Evolutionary conservation across 2,888 invertebrate species (phyloP), one percentile per base, ranked within the genome.

Genomic region (Papilio gigon): DNA sequence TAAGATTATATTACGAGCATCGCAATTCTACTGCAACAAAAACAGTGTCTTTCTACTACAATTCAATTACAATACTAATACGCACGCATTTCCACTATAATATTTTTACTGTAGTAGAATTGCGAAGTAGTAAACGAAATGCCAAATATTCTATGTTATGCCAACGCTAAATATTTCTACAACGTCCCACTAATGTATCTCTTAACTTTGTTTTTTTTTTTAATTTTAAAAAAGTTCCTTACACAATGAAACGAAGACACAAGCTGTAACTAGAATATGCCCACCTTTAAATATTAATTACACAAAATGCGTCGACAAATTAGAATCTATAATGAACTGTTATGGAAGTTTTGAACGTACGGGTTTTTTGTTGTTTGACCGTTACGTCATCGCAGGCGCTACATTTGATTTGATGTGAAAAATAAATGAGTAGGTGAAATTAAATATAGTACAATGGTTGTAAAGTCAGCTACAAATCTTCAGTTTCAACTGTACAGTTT

Each of bases 201-300:
- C n/a, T 40, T 5, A 1, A 5, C n/a, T 40, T 40, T 40, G 40
- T n/a, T 40, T 17, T 1, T 14, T n/a, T 17, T n/a, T 40, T 40
- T 5, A 0, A 44, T 6, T 44, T 20, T 17, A 17, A 20, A 44
- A 17, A 44, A 44, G 20, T 11, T 44, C 4, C 3, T 20, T 3
- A 22, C 14, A n/a, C 6, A 33, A 53, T 67, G 11, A 11, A 47
- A 33, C 25, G 11, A 30, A 58, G 56, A 42, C 27, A 37, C 62
- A 62, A 63, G 17, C 27, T 50, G 17, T 27, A 47, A 50, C 30
- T 33, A 22, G 30, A 56, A 27, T 42, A 61, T 25, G 35, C 14
- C 50, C 50, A 61, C 60, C 33, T 61, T 65, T 50, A 20, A 27
- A 5, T 20, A 40, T 62, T 62, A 67, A 30, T 53, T 60, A 50